These are phyloP conservation scores for Lithophane leautieri DNA, from an alignment of 2,888 invertebrate genomes.

Conservation along the genomic window DNA sequence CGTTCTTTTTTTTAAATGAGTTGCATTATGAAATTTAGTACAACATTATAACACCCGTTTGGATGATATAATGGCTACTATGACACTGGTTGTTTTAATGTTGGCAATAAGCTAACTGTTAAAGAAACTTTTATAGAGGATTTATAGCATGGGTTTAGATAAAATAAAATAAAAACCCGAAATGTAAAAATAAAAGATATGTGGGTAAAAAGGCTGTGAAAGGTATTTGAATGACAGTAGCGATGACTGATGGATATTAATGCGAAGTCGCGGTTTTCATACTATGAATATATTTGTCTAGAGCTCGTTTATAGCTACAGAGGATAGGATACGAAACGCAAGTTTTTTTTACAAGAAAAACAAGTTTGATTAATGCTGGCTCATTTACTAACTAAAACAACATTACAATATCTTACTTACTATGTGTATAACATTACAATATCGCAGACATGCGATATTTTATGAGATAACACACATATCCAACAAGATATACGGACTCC, in stretches of 20 bases:
- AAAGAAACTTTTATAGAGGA: no score
- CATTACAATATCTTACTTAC: no score
- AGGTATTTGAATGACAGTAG: neutral
- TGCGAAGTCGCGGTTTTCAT: neutral
- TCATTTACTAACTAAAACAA: neutral
- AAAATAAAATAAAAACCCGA: no score
- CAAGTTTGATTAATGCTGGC: neutral
- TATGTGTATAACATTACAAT: no score
- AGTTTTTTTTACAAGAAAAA: neutral
- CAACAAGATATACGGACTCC: slow-evolving; percentile 2
- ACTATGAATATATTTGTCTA: neutral
- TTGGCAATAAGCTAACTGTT: no score
- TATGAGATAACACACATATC: neutral
- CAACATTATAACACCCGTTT: no score
- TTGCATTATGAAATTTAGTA: no score
- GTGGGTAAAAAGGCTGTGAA: neutral
- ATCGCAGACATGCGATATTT: neutral
- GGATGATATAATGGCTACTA: no score
- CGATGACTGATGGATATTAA: neutral
- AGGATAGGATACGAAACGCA: neutral
- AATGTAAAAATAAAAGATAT: neutral
- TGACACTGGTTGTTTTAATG: no score
- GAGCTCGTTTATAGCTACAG: no score
- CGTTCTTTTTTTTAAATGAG: no score
- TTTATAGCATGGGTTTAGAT: no score